A percentile compares a stretch with the other conserved stretches of the same genome.
phyloP scores from a whole-genome alignment of 2,797 vertebrate species.

The Carapus acus region DNA sequence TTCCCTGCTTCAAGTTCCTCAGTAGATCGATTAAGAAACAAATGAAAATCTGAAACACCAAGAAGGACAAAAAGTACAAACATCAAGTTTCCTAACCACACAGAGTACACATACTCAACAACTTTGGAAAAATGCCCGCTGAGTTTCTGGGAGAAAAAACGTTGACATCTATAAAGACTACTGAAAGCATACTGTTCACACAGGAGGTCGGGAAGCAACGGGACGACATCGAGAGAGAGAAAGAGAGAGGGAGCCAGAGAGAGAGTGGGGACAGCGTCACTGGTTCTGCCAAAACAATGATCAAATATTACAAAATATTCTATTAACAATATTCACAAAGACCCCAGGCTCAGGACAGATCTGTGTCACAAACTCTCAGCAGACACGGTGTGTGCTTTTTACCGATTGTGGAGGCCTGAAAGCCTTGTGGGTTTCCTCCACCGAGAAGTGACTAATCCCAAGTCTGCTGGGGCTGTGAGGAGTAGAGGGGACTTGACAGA shows the following conservation, averaged over 20 bases:
- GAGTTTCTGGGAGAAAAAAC: constrained; percentile 62
- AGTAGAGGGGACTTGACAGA: too few species aligned
- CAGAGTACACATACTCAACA: constrained; percentile 63
- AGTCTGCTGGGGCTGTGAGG: constrained; percentile 36
- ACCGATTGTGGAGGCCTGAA: constrained; percentile 37
- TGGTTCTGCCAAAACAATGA: constrained; percentile 75
- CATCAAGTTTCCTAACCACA: constrained; percentile 72
- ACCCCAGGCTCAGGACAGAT: constrained; percentile 65
- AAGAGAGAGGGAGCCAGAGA: constrained; percentile 2
- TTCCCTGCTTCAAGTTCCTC: constrained; percentile 57
- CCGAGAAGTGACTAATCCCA: constrained; percentile 33
- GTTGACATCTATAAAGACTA: constrained; percentile 70
- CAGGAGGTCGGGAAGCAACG: constrained; percentile 61
- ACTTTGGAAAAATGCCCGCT: constrained; percentile 65
- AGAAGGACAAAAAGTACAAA: constrained; percentile 72
- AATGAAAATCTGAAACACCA: constrained; percentile 53
- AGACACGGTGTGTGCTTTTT: constrained; percentile 71
- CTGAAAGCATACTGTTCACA: constrained; percentile 73
- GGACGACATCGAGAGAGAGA: constrained; percentile 60
- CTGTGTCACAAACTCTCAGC: constrained; percentile 72
- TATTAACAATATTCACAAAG: constrained; percentile 80
- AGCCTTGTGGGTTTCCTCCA: constrained; percentile 40
- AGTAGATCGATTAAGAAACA: constrained; percentile 40
- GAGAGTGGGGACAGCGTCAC: constrained; percentile 67
- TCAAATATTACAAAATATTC: constrained; percentile 83